Percentiles rank a stretch among this genome's conserved stretches.
phyloP scores from a whole-genome alignment of 1,140 invertebrate species.

The Alviniconcha marisindica region DNA sequence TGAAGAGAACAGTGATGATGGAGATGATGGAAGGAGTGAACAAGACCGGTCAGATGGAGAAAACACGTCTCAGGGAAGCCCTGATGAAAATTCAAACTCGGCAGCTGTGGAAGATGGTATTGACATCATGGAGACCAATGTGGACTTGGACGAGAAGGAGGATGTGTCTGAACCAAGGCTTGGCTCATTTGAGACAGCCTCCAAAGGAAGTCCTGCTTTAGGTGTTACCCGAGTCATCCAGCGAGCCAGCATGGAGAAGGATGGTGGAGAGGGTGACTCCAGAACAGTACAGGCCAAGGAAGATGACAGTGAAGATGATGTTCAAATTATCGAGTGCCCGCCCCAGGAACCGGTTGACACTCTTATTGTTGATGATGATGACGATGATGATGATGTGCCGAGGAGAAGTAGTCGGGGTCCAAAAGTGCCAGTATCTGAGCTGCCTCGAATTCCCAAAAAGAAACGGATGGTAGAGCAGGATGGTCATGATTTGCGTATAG shows the following conservation, averaged over 20 bases:
- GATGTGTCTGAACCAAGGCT: not conserved
- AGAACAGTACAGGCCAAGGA: slow-evolving; percentile 26
- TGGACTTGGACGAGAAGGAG: slow-evolving; percentile 24
- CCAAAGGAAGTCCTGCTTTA: not conserved
- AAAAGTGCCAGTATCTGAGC: slow-evolving; percentile 41
- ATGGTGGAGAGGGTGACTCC: slow-evolving; percentile 20
- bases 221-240: slow-evolving; percentile 29
- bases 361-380: slow-evolving; percentile 37
- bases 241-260: not conserved
- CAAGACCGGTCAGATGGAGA: not conserved
- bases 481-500: slow-evolving; percentile 36
- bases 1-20: not conserved
- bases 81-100: not conserved
- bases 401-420: not conserved
- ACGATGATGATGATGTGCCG: slow-evolving; percentile 25
- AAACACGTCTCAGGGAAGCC: not conserved
- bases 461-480: slow-evolving; percentile 30
- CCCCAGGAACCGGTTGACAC: slow-evolving; percentile 28
- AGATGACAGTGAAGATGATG: slow-evolving; percentile 35
- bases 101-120: slow-evolving; percentile 10
- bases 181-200: not conserved
- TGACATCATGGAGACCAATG: slow-evolving; percentile 14
- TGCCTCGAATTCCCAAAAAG: slow-evolving; percentile 41
- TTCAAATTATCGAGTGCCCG: slow-evolving; percentile 31
- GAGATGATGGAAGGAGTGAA: not conserved